phyloP scores from a whole-genome alignment of 64 coral and sea anemone species.

The Actinia equina region DNA sequence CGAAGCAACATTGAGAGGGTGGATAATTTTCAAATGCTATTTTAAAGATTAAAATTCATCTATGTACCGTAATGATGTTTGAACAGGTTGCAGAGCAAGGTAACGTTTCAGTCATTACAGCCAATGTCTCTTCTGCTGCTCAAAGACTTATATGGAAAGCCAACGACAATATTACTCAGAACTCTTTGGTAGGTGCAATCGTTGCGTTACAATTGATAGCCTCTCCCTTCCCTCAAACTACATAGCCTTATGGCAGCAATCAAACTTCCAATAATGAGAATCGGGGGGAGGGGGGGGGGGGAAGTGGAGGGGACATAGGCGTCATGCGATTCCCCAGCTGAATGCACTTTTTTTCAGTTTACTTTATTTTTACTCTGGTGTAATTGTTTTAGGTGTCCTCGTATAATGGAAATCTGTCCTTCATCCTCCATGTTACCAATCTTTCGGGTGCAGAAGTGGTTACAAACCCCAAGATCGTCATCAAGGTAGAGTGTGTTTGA shows the following conservation, averaged over 20 bases:
- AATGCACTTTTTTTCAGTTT: too few relatives aligned
- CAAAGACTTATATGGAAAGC: slow-evolving; percentile 79
- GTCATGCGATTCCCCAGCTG: too few relatives aligned
- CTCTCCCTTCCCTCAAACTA: too few relatives aligned
- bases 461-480: slow-evolving; percentile 24
- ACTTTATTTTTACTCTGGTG: too few relatives aligned
- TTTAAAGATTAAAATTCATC: neutral
- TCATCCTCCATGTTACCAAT: slow-evolving; percentile 48
- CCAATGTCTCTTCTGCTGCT: slow-evolving; percentile 55
- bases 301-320: too few relatives aligned
- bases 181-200: slow-evolving; percentile 57
- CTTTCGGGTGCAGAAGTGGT: neutral
- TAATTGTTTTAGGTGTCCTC: slow-evolving; percentile 55
- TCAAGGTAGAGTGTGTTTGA: slow-evolving; percentile 38
- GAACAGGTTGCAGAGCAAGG: neutral
- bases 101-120: slow-evolving; percentile 31
- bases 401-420: slow-evolving; percentile 75
- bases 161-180: slow-evolving; percentile 50
- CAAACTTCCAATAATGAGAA: too few relatives aligned
- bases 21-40: too few relatives aligned
- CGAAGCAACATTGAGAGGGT: too few relatives aligned
- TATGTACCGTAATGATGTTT: neutral
- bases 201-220: neutral
- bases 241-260: too few relatives aligned
- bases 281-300: too few relatives aligned